phyloP scores from a whole-genome alignment of 2,888 invertebrate genomes.

The Caenorhabditis becei region DNA sequence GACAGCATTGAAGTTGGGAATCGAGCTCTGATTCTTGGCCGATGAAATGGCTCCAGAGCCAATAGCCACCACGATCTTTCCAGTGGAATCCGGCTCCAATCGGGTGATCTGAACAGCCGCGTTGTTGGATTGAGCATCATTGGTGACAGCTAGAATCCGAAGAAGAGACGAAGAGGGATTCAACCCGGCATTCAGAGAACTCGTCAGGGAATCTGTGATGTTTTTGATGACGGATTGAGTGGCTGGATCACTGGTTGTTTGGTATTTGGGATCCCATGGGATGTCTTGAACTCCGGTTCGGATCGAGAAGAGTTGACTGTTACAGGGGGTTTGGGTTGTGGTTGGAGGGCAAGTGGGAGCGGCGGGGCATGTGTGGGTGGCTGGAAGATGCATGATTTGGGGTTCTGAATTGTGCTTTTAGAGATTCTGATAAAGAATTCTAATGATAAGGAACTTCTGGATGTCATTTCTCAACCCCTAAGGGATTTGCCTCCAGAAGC shows the following conservation, averaged over 20 bases:
- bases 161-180: conserved; percentile 21
- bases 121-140: conserved; percentile 23
- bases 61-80: not conserved
- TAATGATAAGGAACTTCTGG: not conserved
- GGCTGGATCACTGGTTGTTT: not conserved
- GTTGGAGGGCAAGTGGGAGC: conserved; percentile 25
- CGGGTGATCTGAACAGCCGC: conserved; percentile 19
- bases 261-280: conserved; percentile 19
- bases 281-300: conserved; percentile 24
- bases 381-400: not conserved
- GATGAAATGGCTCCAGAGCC: conserved; percentile 32
- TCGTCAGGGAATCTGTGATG: conserved; percentile 3
- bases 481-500: too few species aligned
- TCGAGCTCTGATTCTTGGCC: not conserved
- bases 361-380: conserved; percentile 23
- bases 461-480: too few species aligned
- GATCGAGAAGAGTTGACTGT: conserved; percentile 44
- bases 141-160: conserved; percentile 14
- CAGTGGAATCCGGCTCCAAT: conserved; percentile 20
- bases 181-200: conserved; percentile 33
- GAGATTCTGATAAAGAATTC: not conserved
- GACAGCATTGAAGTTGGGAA: conserved; percentile 7
- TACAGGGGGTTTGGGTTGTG: conserved; percentile 6
- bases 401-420: not conserved
- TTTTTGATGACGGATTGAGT: not conserved